These are phyloP conservation scores for Aphodius granarius DNA, from an alignment of 2,888 invertebrate species.

Conservation along the genomic window DNA sequence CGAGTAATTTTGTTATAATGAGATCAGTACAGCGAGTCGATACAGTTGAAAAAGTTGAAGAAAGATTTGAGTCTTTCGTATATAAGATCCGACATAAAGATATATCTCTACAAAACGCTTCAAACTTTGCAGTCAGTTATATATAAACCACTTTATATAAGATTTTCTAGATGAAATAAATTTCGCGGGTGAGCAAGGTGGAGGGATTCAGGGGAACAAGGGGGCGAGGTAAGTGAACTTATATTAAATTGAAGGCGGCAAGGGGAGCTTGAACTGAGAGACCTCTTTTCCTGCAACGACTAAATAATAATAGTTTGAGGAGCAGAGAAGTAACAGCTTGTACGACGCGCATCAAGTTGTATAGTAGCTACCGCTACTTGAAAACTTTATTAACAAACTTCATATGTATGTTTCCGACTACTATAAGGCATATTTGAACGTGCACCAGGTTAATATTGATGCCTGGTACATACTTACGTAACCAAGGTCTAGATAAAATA, in stretches of 20 bases:
- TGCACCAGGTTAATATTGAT: neutral
- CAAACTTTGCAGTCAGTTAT: neutral
- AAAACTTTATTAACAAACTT: neutral
- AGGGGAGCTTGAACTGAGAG: neutral
- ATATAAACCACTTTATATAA: neutral
- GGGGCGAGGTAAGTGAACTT: neutral
- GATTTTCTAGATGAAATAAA: neutral
- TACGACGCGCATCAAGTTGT: neutral
- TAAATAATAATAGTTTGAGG: neutral
- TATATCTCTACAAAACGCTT: neutral
- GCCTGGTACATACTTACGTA: neutral
- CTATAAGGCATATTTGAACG: neutral
- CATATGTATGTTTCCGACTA: neutral
- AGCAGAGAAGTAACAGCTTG: neutral
- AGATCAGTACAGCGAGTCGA: too few species aligned
- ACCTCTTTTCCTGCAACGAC: neutral
- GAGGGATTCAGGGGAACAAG: neutral
- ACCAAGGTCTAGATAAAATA: neutral
- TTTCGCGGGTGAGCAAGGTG: neutral
- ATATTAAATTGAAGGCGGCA: neutral
- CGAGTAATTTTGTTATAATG: too few species aligned
- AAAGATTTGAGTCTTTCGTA: neutral
- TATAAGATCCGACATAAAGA: neutral
- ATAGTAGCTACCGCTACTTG: neutral
- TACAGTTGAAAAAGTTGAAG: too few species aligned